A percentile compares a stretch with the other conserved stretches of the same genome.
Conservation (phyloP, 1,140 invertebrate genomes). For the Drosophila paulistorum region DNA sequence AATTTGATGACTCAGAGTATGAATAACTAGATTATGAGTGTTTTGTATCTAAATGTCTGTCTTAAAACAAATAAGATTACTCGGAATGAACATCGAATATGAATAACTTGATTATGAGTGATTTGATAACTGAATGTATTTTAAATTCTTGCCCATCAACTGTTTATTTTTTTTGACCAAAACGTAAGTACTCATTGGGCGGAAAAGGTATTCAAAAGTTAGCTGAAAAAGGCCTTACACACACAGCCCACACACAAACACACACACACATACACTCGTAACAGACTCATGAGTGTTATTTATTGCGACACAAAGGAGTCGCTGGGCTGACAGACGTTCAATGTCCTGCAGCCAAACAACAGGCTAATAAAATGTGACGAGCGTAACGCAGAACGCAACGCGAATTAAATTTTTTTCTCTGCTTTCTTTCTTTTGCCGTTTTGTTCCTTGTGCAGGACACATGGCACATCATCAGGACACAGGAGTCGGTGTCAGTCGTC, state of each 20-base stretch:
- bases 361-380: conserved; percentile 80
- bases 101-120: no score
- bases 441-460: conserved; percentile 46
- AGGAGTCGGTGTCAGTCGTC: conserved; percentile 7
- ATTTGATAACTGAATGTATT: no score
- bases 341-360: conserved; percentile 77
- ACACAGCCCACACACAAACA: conserved; percentile 20
- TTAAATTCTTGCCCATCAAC: no score
- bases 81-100: no score
- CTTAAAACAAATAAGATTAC: neutral
- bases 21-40: neutral
- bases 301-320: conserved; percentile 75
- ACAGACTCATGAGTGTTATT: conserved; percentile 57
- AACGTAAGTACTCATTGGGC: neutral
- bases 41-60: neutral
- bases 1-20: no score
- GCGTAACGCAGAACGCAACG: conserved; percentile 70
- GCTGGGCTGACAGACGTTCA: conserved; percentile 66
- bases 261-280: conserved; percentile 9
- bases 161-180: no score
- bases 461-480: conserved; percentile 3
- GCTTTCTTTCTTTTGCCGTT: conserved; percentile 8
- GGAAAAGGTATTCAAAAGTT: conserved; percentile 22
- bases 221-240: conserved; percentile 36
- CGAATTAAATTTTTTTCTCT: conserved; percentile 59